Evolutionary conservation across 92 coral and sea anemone genomes (phyloP).

Genomic region (Phenganax subtilis): DNA sequence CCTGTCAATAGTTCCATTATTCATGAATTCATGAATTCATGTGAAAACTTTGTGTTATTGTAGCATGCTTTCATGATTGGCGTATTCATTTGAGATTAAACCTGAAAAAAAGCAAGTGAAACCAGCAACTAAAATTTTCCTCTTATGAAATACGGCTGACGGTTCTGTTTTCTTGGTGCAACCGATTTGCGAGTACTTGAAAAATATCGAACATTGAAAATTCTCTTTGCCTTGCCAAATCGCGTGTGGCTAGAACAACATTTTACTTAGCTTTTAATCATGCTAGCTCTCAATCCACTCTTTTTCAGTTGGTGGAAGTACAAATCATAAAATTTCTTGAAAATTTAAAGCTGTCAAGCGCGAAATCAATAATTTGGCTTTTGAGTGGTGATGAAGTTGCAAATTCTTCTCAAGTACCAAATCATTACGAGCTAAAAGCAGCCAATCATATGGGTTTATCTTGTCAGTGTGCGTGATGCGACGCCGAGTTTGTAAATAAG

Average conservation of each 20-base stretch:
- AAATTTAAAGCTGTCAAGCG: background rate
- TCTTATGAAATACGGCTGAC: background rate
- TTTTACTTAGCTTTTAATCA: background rate
- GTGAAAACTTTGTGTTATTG: too few species aligned
- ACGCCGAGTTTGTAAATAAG: conserved; percentile 26
- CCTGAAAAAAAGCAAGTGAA: background rate
- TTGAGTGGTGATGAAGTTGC: conserved; percentile 10
- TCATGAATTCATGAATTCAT: background rate
- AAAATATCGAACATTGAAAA: too few species aligned
- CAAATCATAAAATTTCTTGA: background rate
- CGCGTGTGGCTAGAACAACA: background rate
- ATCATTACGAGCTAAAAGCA: background rate
- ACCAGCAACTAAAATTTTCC: background rate
- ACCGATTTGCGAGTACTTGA: too few species aligned
- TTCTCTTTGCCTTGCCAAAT: too few species aligned
- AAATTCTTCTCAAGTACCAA: conserved; percentile 18
- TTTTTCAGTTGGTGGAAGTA: background rate
- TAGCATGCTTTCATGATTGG: background rate
- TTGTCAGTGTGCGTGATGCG: conserved; percentile 34
- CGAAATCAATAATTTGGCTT: background rate
- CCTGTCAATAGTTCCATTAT: background rate
- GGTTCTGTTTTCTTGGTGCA: too few species aligned
- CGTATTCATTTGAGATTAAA: background rate
- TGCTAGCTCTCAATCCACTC: background rate
- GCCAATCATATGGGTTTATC: conserved; percentile 32